Evolutionary conservation across 1,140 invertebrate genomes (phyloP).

Genomic region (Meteorus sp.): DNA sequence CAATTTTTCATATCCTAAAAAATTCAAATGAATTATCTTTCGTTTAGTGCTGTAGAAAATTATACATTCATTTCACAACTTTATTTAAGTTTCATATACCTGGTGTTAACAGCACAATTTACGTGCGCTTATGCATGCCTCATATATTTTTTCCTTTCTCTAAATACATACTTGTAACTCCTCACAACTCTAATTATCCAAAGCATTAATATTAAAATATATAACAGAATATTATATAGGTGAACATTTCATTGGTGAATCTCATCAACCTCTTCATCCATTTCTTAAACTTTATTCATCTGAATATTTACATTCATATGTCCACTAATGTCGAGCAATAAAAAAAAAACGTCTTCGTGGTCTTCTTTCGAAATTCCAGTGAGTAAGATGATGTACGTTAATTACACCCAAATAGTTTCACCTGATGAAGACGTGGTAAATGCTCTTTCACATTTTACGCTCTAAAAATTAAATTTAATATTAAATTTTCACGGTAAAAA

Average conservation of each 20-base stretch:
- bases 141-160: constrained; percentile 7
- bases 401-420: constrained; percentile 24
- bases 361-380: constrained; percentile 22
- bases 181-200: background rate
- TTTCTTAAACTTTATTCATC: background rate
- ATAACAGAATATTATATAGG: no score
- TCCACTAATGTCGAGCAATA: background rate
- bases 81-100: no score
- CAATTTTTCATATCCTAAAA: background rate
- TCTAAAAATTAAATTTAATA: no score
- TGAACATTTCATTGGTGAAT: no score
- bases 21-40: no score
- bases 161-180: background rate
- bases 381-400: no score
- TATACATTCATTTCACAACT: no score
- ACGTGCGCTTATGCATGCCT: background rate
- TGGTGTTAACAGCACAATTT: no score
- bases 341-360: constrained; percentile 14
- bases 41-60: no score
- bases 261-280: background rate
- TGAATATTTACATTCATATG: constrained; percentile 1
- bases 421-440: background rate
- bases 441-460: no score
- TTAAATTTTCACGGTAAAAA: no score
- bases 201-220: background rate